Percentiles rank a stretch among this genome's conserved stretches.
These are phyloP conservation scores for Parnassius mnemosyne DNA, from an alignment of 2,888 invertebrate genomes.

Conservation along the genomic window DNA sequence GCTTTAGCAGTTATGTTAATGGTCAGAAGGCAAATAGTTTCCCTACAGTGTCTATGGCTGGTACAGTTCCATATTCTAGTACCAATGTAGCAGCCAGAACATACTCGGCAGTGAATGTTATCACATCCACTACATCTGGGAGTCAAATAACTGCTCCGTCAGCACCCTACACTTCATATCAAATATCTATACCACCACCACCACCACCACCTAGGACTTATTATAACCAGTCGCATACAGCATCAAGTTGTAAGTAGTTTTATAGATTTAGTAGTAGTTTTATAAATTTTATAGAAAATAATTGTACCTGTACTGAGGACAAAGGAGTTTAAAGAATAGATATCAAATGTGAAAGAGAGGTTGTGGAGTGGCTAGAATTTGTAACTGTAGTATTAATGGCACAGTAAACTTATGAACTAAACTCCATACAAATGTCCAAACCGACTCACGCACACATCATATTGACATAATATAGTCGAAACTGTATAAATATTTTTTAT, in stretches of 20 bases:
- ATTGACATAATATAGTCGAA: too few species aligned
- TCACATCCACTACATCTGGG: background rate
- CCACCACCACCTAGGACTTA: slow-evolving; percentile 21
- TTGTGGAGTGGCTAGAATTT: too few species aligned
- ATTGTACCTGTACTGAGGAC: too few species aligned
- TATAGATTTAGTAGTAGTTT: background rate
- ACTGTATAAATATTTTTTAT: background rate
- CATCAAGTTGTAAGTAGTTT: slow-evolving; percentile 19
- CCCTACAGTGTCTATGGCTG: slow-evolving; percentile 2
- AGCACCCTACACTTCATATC: slow-evolving; percentile 18
- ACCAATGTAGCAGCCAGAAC: background rate
- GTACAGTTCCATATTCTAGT: slow-evolving; percentile 5
- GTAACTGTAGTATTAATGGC: too few species aligned
- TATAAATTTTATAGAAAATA: too few species aligned
- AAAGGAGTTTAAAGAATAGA: too few species aligned
- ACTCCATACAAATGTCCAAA: too few species aligned
- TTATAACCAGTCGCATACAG: slow-evolving; percentile 10
- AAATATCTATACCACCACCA: slow-evolving; percentile 19
- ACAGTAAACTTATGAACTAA: too few species aligned
- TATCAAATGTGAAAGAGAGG: too few species aligned
- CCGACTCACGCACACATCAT: too few species aligned
- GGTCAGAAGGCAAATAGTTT: slow-evolving; percentile 16
- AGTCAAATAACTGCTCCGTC: slow-evolving; percentile 1
- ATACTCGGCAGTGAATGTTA: background rate
- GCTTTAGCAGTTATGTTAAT: slow-evolving; percentile 17